Conservation (phyloP, 2,888 invertebrate genomes). For the Hypomecis punctinalis region DNA sequence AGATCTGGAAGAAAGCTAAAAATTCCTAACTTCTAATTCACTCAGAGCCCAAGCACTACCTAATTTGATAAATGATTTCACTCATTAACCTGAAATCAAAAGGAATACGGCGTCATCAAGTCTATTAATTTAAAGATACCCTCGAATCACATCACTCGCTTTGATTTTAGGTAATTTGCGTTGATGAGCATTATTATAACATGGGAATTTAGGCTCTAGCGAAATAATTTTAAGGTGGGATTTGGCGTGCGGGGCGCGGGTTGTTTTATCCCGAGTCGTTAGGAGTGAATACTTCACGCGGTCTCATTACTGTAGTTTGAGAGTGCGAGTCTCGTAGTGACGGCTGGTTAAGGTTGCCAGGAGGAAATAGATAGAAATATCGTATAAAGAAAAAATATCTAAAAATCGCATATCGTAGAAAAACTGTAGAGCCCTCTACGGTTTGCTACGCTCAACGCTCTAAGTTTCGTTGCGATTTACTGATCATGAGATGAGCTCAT, state of each 20-base stretch:
- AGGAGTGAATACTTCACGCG: slow-evolving; percentile 53
- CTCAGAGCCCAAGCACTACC: slow-evolving; percentile 9
- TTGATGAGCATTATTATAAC: slow-evolving; percentile 27
- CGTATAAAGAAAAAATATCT: too few species aligned
- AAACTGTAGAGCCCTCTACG: too few species aligned
- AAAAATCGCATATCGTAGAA: too few species aligned
- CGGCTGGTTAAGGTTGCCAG: neutral
- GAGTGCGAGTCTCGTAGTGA: slow-evolving; percentile 48
- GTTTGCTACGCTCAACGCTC: too few species aligned
- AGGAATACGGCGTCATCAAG: slow-evolving; percentile 40
- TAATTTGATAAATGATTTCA: slow-evolving; percentile 38
- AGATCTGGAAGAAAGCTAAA: too few species aligned
- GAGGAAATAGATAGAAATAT: too few species aligned
- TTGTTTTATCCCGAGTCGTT: slow-evolving; percentile 51
- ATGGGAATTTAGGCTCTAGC: slow-evolving; percentile 32
- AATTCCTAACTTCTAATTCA: slow-evolving; percentile 1
- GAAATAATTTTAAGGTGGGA: slow-evolving; percentile 32
- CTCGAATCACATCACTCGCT: slow-evolving; percentile 43
- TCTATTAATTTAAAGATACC: slow-evolving; percentile 48
- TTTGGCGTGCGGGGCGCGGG: slow-evolving; percentile 40
- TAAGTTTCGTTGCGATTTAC: too few species aligned
- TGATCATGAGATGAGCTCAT: too few species aligned
- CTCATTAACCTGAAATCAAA: slow-evolving; percentile 43
- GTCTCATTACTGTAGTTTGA: slow-evolving; percentile 60
- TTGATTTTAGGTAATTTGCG: slow-evolving; percentile 49